Base-by-base conservation (phyloP, 2,113 vertebrate genomes). In the Sisor rabdophorus region DNA sequence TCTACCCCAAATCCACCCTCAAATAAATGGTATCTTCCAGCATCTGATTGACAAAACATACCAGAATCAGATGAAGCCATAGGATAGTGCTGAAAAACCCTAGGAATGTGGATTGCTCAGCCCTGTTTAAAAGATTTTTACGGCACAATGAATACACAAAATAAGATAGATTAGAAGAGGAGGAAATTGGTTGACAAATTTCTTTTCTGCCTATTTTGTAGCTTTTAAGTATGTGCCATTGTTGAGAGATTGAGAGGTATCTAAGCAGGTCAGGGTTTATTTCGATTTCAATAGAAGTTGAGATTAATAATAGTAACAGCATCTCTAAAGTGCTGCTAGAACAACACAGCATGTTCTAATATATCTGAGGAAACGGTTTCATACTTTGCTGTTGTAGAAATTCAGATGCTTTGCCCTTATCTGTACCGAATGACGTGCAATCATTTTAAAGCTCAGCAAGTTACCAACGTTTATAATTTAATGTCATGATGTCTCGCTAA, bases 251-350 rank as follows among this genome's bases (percentile, higher is more conserved):
- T 19, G 75, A 64, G 22, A 74, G 56, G 1, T 63, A 50, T 11
- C 54, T 64, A 68, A 67, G 30, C 50, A 52, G 77, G 79, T 76
- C 69, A 54, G 40, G 65, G 22, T 56, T 30, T 76, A 82, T 79
- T 82, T 77, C 32, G 70, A 64, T 80, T 77, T 82, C 73, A 82
- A 82, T 75, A 69, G 44, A 77, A 52, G 40, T 73, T 26, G 52
- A 24, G 60, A 64, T 79, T 75, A 77, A 77, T 77, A 20, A 79
- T 56, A 69, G 63, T 48, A 73, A 20, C 69, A 47, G 50, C 40
- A 67, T 69, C 70, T 61, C n/a, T 50, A 73, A 69, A 55, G 24
- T 61, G 63, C 11, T 69, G 11, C 61, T 47, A 69, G 61, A 81
- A 73, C 59, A 72, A 19, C 30, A 56, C 65, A 73, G 77, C 28